These are phyloP conservation scores for Otolemur garnettii DNA, from an alignment of 2,113 vertebrate species.

Conservation along the genomic window DNA sequence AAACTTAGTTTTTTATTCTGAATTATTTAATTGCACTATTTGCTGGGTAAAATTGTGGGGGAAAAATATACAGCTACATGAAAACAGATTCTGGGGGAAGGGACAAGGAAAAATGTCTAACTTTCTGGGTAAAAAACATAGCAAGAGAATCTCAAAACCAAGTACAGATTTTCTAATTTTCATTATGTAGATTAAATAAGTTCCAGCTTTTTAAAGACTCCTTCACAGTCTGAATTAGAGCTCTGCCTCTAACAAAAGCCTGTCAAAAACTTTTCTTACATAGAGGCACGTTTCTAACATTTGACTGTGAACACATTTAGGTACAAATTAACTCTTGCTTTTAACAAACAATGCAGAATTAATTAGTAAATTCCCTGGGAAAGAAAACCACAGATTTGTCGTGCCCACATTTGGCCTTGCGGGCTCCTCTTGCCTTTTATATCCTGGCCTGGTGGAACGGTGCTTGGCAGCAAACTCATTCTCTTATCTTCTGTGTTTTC, in stretches of 20 bases:
- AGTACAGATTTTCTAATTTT: slow-evolving; percentile 43
- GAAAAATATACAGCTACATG: slow-evolving; percentile 35
- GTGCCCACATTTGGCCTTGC: neutral
- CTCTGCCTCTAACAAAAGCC: slow-evolving; percentile 75
- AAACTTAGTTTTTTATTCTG: slow-evolving; percentile 35
- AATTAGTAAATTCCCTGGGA: neutral
- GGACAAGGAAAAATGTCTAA: neutral
- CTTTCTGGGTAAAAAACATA: slow-evolving; percentile 14
- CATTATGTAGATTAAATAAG: neutral
- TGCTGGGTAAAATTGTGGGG: slow-evolving; percentile 41
- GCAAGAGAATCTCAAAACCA: slow-evolving; percentile 66
- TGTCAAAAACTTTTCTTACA: slow-evolving; percentile 76
- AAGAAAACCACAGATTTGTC: neutral
- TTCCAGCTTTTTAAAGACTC: slow-evolving; percentile 33
- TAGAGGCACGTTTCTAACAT: slow-evolving; percentile 51
- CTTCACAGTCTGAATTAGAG: slow-evolving; percentile 43
- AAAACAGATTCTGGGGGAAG: neutral
- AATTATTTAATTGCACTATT: slow-evolving; percentile 65
- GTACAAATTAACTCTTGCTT: slow-evolving; percentile 30
- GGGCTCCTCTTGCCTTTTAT: neutral
- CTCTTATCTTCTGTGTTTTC: slow-evolving; percentile 53
- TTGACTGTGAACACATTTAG: slow-evolving; percentile 73
- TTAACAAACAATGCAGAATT: slow-evolving; percentile 73
- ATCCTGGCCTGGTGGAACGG: neutral
- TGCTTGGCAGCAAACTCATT: neutral